Evolutionary conservation across 2,113 vertebrate species (phyloP).

Genomic region (Nesoenas mayeri): DNA sequence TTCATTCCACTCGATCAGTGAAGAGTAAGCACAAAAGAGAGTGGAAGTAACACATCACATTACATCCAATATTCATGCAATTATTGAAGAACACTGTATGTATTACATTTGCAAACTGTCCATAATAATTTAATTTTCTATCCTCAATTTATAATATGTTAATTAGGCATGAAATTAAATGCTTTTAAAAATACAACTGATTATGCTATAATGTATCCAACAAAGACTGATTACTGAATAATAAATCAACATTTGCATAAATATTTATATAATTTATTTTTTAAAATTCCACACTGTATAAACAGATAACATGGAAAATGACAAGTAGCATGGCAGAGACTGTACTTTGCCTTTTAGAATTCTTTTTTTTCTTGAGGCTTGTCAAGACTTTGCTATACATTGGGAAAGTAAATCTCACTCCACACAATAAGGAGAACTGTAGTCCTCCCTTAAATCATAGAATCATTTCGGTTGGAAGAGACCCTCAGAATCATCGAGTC

Average conservation of each 20-base stretch:
- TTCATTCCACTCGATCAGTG: constrained; percentile 3
- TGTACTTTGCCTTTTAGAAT: not conserved
- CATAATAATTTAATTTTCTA: constrained; percentile 75
- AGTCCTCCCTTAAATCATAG: not conserved
- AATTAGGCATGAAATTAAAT: constrained; percentile 73
- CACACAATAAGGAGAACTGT: not conserved
- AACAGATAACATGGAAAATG: constrained; percentile 8
- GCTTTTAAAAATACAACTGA: constrained; percentile 73
- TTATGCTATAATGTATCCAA: constrained; percentile 68
- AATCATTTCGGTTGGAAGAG: too few relatives aligned
- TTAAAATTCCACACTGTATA: not conserved
- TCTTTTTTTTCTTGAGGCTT: not conserved
- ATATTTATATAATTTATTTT: constrained; percentile 56
- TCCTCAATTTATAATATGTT: constrained; percentile 70
- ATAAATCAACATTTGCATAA: constrained; percentile 67
- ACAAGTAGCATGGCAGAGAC: not conserved
- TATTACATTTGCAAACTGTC: constrained; percentile 74
- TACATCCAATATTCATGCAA: constrained; percentile 67
- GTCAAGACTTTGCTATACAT: not conserved
- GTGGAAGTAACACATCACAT: constrained; percentile 46
- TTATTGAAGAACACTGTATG: constrained; percentile 62
- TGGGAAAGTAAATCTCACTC: not conserved
- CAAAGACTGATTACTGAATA: constrained; percentile 72
- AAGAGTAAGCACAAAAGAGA: constrained; percentile 13
- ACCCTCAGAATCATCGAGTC: too few relatives aligned